A percentile compares a stretch with the other conserved stretches of the same genome.
phyloP scores from a whole-genome alignment of 2,113 vertebrate species.

The Irena cyanogastra region DNA sequence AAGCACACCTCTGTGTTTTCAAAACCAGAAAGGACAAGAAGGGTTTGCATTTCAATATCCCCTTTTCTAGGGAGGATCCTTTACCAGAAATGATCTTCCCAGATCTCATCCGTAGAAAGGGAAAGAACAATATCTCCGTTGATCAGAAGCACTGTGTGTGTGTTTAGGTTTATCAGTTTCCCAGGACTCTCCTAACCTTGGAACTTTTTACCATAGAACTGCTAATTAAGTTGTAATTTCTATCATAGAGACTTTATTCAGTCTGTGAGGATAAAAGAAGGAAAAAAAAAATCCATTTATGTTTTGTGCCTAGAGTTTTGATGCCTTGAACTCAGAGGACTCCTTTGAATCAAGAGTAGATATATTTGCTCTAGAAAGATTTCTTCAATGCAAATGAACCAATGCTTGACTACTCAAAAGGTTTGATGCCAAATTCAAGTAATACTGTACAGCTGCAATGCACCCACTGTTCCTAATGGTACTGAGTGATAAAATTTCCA shows the following conservation, averaged over 20 bases:
- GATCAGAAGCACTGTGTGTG: not conserved
- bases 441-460: not conserved
- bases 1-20: not conserved
- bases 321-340: not conserved
- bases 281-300: accelerated
- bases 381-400: not conserved
- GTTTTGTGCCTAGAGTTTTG: not conserved
- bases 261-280: not conserved
- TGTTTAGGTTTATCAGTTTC: not conserved
- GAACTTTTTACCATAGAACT: not conserved
- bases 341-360: not conserved
- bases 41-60: not conserved
- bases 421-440: not conserved
- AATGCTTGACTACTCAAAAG: not conserved
- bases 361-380: not conserved
- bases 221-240: not conserved
- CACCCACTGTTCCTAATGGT: not conserved
- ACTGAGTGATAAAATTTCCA: not conserved
- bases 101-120: not conserved
- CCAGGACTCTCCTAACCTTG: not conserved
- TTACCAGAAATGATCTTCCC: not conserved
- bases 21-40: not conserved
- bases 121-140: not conserved
- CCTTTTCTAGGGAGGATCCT: not conserved
- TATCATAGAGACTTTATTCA: not conserved